phyloP scores from a whole-genome alignment of 1,140 invertebrate species.

The Sminthurinus signatus region DNA sequence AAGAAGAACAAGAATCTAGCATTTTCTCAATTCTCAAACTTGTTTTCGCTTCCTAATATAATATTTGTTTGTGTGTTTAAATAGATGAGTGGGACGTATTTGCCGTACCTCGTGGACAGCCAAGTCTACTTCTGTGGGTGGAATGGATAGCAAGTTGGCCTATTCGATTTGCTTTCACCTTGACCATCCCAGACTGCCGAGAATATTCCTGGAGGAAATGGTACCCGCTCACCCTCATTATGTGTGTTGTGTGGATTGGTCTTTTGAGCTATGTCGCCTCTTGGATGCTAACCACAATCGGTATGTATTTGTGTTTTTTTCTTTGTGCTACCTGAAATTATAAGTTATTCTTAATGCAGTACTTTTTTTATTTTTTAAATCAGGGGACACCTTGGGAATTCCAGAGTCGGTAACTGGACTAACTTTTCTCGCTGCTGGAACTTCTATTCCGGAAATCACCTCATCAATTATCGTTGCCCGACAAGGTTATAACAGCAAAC shows the following conservation, averaged over 20 bases:
- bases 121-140: constrained; percentile 4
- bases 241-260: constrained; percentile 82
- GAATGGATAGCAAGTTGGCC: constrained; percentile 50
- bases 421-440: no score
- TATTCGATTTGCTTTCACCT: constrained; percentile 57
- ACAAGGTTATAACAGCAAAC: no score
- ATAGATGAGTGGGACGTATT: constrained; percentile 20
- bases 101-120: constrained; percentile 12
- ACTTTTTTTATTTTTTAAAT: no score
- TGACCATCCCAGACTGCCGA: constrained; percentile 69
- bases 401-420: no score
- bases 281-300: constrained; percentile 86
- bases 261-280: constrained; percentile 75
- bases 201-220: constrained; percentile 63
- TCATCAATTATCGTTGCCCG: no score
- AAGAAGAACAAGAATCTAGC: neutral
- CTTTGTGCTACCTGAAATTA: no score
- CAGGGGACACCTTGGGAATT: no score
- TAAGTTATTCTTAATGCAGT: no score
- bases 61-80: constrained; percentile 49
- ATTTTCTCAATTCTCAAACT: no score
- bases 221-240: constrained; percentile 72
- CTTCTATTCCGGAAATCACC: no score
- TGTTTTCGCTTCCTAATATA: no score
- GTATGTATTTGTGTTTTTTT: constrained; percentile 46